These are phyloP conservation scores for Sterna hirundo DNA, from an alignment of 2,113 vertebrate genomes.

Conservation along the genomic window DNA sequence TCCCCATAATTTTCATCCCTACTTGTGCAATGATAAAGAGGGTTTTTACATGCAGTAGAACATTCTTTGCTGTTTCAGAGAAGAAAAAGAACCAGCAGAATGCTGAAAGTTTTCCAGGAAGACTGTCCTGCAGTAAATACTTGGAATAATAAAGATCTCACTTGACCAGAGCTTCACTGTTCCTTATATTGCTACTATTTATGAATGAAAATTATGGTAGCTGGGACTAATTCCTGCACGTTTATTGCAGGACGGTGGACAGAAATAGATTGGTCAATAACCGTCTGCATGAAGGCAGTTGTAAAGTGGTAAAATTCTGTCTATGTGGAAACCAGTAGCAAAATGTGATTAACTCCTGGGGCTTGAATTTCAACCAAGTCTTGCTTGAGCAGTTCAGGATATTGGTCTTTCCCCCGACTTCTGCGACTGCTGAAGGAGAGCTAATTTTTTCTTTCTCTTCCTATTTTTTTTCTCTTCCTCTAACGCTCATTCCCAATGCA, in stretches of 20 bases:
- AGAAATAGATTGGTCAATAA: not conserved
- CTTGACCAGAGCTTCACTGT: not conserved
- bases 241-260: not conserved
- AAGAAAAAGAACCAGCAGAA: not conserved
- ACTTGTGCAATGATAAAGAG: not conserved
- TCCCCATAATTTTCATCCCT: slow-evolving; percentile 46
- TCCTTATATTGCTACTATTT: not conserved
- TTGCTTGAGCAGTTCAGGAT: not conserved
- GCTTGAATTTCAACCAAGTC: not conserved
- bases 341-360: not conserved
- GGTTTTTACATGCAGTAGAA: not conserved
- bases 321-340: not conserved
- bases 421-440: not conserved
- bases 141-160: not conserved
- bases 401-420: not conserved
- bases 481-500: not conserved
- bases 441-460: not conserved
- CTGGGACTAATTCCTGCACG: not conserved
- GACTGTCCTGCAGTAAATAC: not conserved
- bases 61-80: not conserved
- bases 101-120: not conserved
- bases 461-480: not conserved
- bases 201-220: not conserved
- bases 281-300: not conserved
- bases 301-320: not conserved